Evolutionary conservation across 2,113 vertebrate species (phyloP), one percentile per base, ranked within the genome.

Genomic region (Buteo buteo): DNA sequence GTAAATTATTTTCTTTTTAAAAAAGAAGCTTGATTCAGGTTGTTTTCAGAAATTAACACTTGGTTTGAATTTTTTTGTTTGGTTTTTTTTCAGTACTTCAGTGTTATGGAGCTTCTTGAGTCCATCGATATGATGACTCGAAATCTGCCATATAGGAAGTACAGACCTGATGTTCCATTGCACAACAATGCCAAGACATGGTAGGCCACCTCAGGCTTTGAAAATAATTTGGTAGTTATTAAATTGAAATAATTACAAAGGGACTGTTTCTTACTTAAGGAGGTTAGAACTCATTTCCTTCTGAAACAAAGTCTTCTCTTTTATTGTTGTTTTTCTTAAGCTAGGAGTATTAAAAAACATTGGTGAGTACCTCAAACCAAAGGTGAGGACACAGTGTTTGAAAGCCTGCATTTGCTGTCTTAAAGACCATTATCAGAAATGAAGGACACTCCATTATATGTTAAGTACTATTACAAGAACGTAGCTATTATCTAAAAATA

Each of bases 111-210:
- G 96, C 98, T 99, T 86, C 98, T 99, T 93, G 99, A 99, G 77
- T 99, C 99, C 40, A 91, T 99, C 94, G 99, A 99, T 97, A 98
- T 99, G 99, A 99, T 99, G 99, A 98, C 98, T 44, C 98, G 99
- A 45, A 99, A 99, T 96, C 96, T 99, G n/a, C 99, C 99, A 1
- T 99, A 99, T 69, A 98, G 99, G 92, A 99, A 99, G 66, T 99
- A 98, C 97, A 98, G 98, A 88, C 99, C 99, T 32, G 80, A 98
- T 71, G 98, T 99, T 93, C 97, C 98, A 6, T 94, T 99, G 96
- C 98, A 98, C 88, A 95, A 79, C 40, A 98, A 99, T 47, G 98
- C 99, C 58, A 95, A 38, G 82, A 96, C 76, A 91, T 99, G 99
- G 99, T 99, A 97, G 98, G 98, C 66, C 36, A 69, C n/a, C 31